Conservation (phyloP, 2,113 vertebrate genomes). For the Cariama cristata region DNA sequence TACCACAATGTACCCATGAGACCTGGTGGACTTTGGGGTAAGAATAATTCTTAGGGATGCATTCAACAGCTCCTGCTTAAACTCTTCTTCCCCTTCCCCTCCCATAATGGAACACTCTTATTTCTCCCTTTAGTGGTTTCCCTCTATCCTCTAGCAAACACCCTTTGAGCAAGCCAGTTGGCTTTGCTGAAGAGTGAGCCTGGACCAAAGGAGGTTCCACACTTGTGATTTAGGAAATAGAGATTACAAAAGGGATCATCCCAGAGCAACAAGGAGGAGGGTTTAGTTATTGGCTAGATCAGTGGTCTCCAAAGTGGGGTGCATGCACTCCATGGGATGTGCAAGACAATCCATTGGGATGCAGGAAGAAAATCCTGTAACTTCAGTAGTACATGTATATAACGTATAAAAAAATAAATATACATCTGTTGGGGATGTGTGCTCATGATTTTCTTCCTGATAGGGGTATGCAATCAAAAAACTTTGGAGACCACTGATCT, state of each 20-base stretch:
- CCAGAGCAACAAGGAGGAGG: neutral
- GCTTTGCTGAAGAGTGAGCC: neutral
- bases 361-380: neutral
- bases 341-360: neutral
- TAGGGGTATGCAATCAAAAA: neutral
- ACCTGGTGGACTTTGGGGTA: neutral
- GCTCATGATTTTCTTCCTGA: neutral
- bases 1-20: neutral
- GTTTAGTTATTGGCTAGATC: neutral
- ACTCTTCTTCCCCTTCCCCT: neutral
- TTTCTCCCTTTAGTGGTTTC: neutral
- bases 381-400: neutral
- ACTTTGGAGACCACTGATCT: neutral
- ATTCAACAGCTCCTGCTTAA: neutral
- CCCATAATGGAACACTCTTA: neutral
- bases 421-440: too few species aligned
- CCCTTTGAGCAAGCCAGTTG: neutral
- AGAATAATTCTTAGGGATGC: neutral
- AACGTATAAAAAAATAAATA: neutral
- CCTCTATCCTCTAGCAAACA: neutral
- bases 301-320: neutral
- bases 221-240: neutral
- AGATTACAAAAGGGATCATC: neutral
- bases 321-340: neutral
- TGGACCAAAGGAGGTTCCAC: neutral